A percentile compares a stretch with the other conserved stretches of the same genome.
These are phyloP conservation scores for Epistrophella euchroma DNA, from an alignment of 2,888 invertebrate species.

Conservation along the genomic window DNA sequence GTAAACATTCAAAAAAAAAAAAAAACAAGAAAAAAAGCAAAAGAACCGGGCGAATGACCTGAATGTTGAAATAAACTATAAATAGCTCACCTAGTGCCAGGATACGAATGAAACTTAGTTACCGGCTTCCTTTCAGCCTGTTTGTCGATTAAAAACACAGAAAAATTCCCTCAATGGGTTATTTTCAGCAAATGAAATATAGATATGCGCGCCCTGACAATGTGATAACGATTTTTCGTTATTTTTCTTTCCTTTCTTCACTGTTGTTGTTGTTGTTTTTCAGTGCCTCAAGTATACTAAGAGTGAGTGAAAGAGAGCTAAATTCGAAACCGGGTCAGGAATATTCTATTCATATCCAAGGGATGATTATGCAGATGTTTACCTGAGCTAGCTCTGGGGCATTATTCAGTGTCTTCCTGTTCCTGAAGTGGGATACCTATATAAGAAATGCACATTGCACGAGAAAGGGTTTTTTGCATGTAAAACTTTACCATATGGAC, in stretches of 20 bases:
- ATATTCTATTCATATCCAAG: conserved; percentile 48
- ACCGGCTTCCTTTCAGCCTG: conserved; percentile 57
- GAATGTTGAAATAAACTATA: conserved; percentile 59
- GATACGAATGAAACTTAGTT: conserved; percentile 68
- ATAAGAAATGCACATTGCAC: conserved; percentile 46
- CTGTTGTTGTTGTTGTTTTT: neutral
- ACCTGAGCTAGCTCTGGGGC: conserved; percentile 50
- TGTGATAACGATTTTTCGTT: conserved; percentile 49
- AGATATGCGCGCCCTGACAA: conserved; percentile 41
- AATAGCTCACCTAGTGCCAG: conserved; percentile 69
- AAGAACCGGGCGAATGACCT: conserved; percentile 69
- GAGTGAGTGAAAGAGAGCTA: conserved; percentile 16
- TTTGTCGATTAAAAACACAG: conserved; percentile 66
- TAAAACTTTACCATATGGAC: neutral
- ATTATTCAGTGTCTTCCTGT: conserved; percentile 61
- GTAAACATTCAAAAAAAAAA: conserved; percentile 47
- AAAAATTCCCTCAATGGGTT: conserved; percentile 30
- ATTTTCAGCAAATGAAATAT: conserved; percentile 19
- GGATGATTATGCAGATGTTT: conserved; percentile 71
- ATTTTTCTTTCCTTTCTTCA: neutral
- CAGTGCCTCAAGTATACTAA: neutral
- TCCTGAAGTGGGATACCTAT: conserved; percentile 63
- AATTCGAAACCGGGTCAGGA: conserved; percentile 60
- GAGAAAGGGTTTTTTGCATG: conserved; percentile 8
- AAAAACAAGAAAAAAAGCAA: conserved; percentile 17